Percentiles rank a stretch among this genome's conserved stretches.
These are phyloP conservation scores for Myrmecophaga tridactyla DNA, from an alignment of 2,113 vertebrate species.

Conservation along the genomic window DNA sequence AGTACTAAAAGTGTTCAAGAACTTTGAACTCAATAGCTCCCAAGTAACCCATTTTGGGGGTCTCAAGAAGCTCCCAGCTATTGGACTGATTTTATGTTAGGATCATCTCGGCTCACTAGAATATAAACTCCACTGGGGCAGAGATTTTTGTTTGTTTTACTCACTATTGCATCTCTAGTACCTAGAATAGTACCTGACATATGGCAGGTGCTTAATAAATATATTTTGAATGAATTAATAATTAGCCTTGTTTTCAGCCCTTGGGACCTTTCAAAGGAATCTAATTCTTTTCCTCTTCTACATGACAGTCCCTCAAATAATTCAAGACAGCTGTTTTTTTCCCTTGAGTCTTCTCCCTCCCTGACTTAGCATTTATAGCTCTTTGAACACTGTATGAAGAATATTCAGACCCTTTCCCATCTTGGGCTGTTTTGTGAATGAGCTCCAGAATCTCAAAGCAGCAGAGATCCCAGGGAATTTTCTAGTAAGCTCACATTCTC, in stretches of 20 bases:
- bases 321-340: not conserved
- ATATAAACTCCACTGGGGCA: not conserved
- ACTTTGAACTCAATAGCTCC: not conserved
- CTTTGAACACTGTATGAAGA: not conserved
- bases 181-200: not conserved
- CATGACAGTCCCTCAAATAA: conserved; percentile 16
- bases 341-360: not conserved
- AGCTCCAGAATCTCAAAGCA: not conserved
- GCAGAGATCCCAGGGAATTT: not conserved
- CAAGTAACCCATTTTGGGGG: not conserved
- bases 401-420: not conserved
- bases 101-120: not conserved
- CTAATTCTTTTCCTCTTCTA: conserved; percentile 27
- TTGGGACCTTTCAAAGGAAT: not conserved
- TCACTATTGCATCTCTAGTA: not conserved
- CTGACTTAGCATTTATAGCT: not conserved
- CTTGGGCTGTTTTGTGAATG: not conserved
- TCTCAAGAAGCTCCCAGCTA: not conserved
- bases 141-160: not conserved
- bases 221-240: conserved; percentile 48
- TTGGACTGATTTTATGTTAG: not conserved
- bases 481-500: not conserved
- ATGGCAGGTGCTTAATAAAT: not conserved
- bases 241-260: conserved; percentile 27
- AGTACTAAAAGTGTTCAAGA: not conserved